Evolutionary conservation across 37 sponge, comb jelly and placozoan species (phyloP).

Genomic region (Chondrosia reniformis): DNA sequence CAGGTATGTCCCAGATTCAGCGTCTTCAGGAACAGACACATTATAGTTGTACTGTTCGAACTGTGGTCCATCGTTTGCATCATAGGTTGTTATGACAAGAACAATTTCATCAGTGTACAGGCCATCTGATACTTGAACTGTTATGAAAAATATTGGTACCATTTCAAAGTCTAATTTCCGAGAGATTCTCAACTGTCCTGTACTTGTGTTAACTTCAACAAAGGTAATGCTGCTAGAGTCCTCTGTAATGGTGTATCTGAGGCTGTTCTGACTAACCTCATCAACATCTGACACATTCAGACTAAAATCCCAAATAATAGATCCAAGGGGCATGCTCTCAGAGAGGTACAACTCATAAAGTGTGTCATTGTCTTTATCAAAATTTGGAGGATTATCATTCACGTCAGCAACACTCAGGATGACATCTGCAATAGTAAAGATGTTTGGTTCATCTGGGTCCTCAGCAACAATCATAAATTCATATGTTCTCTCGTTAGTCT

Average conservation of each 20-base stretch:
- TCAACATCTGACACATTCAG: constrained; percentile 52
- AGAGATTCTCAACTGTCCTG: constrained; percentile 30
- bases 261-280: constrained; percentile 27
- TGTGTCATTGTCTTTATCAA: background rate
- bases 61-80: constrained; percentile 12
- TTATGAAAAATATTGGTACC: background rate
- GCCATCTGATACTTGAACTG: constrained; percentile 22
- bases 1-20: background rate
- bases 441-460: background rate
- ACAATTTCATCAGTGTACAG: background rate
- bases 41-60: constrained; percentile 1
- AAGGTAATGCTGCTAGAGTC: constrained; percentile 8
- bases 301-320: constrained; percentile 8
- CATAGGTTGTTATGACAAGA: background rate
- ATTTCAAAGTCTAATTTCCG: constrained; percentile 9
- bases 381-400: constrained; percentile 26
- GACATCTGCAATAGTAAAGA: background rate
- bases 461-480: constrained; percentile 2
- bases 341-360: background rate
- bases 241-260: constrained; percentile 43
- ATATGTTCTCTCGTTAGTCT: background rate
- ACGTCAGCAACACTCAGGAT: constrained; percentile 4
- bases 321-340: background rate
- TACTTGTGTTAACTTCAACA: constrained; percentile 38
- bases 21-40: background rate